These are phyloP conservation scores for Drosophila recens DNA, from an alignment of 2,888 invertebrate genomes.

Conservation along the genomic window DNA sequence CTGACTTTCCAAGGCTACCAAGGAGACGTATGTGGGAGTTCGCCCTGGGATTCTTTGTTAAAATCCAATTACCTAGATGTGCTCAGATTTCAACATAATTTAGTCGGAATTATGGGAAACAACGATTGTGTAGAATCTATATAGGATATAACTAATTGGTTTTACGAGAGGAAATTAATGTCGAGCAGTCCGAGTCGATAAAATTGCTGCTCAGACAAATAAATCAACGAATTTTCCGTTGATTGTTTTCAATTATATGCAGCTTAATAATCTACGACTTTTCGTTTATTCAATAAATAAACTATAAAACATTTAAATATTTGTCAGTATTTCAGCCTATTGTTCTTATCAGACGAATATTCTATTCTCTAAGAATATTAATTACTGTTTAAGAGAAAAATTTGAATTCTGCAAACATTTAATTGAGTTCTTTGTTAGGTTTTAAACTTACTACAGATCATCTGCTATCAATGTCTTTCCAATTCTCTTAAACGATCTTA, in stretches of 20 bases:
- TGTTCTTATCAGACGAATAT: too few species aligned
- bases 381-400: too few species aligned
- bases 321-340: too few species aligned
- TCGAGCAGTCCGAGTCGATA: neutral
- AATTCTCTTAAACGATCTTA: too few species aligned
- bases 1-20: neutral
- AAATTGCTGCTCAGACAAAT: neutral
- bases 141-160: neutral
- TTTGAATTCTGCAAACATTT: too few species aligned
- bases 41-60: conserved; percentile 7
- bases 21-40: neutral
- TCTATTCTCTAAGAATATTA: too few species aligned
- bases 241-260: neutral
- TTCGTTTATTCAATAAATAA: neutral
- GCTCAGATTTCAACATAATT: conserved; percentile 1
- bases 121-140: neutral
- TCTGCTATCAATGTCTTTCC: too few species aligned
- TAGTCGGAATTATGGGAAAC: neutral
- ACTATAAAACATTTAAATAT: neutral
- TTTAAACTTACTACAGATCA: too few species aligned
- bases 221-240: neutral
- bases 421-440: too few species aligned
- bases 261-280: neutral
- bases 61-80: conserved; percentile 14
- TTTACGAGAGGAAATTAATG: neutral